These are phyloP conservation scores for Eolophus roseicapilla DNA, from an alignment of 2,113 vertebrate genomes.

Conservation along the genomic window DNA sequence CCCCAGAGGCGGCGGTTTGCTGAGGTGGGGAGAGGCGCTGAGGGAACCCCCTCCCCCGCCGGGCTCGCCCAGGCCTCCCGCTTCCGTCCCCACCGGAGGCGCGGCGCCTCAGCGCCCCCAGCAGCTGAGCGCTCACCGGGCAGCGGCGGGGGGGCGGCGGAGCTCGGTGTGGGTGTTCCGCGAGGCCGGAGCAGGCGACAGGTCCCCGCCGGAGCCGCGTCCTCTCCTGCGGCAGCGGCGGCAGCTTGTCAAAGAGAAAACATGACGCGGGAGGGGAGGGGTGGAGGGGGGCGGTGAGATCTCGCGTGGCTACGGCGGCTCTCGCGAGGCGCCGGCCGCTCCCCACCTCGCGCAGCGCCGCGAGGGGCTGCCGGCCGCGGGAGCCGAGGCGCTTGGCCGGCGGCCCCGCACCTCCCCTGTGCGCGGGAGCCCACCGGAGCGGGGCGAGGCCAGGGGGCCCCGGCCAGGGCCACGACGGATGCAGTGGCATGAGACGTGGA, in stretches of 20 bases:
- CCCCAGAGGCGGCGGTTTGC: too few species aligned
- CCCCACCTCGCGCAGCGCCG: too few species aligned
- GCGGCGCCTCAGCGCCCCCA: neutral
- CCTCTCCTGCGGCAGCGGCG: neutral
- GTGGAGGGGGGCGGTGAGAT: neutral
- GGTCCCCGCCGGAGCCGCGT: neutral
- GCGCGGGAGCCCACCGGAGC: neutral
- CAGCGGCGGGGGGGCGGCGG: neutral
- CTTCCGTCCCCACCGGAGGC: neutral
- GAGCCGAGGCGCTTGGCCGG: too few species aligned
- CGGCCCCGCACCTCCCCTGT: too few species aligned
- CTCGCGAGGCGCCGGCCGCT: too few species aligned
- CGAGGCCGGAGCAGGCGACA: neutral
- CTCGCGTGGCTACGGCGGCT: too few species aligned
- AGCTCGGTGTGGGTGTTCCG: neutral
- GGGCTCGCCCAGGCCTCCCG: neutral
- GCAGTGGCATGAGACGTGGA: rapidly evolving
- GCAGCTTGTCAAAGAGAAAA: conserved; percentile 34
- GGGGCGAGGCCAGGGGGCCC: too few species aligned
- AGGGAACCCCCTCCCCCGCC: neutral
- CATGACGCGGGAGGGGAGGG: conserved; percentile 2
- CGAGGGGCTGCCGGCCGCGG: too few species aligned
- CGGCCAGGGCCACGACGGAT: rapidly evolving
- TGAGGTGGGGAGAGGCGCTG: neutral
- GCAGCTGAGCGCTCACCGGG: neutral